Evolutionary conservation across 2,797 vertebrate species (phyloP).

Genomic region (Paramormyrops hopkinsi): DNA sequence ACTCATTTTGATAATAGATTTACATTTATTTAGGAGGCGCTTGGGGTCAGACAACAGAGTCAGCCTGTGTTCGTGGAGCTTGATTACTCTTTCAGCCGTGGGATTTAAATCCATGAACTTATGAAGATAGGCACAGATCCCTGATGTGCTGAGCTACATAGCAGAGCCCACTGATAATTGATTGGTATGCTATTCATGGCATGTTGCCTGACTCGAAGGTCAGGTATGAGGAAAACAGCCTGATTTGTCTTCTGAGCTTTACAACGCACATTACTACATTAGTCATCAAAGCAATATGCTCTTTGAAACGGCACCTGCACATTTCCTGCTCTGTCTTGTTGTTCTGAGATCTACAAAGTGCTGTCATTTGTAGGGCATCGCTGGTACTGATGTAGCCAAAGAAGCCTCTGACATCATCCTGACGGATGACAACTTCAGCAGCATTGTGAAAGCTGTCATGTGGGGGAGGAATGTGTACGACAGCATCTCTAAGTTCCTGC

Average conservation of each 20-base stretch:
- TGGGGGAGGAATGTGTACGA: constrained; percentile 98
- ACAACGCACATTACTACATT: neutral
- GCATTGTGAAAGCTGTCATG: constrained; percentile 98
- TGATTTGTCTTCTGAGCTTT: neutral
- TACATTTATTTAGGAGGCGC: neutral
- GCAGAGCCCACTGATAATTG: neutral
- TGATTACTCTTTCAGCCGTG: neutral
- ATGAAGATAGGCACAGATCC: neutral
- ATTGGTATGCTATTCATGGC: neutral
- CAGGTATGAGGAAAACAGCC: neutral
- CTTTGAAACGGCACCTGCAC: neutral
- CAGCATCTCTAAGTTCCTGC: constrained; percentile 98
- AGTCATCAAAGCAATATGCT: neutral
- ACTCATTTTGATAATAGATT: neutral
- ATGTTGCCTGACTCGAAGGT: neutral
- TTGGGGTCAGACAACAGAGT: neutral
- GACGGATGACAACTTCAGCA: constrained; percentile 97
- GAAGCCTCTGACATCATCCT: constrained; percentile 99
- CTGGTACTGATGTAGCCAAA: constrained; percentile 96
- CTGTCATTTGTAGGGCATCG: constrained; percentile 69
- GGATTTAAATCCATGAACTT: neutral
- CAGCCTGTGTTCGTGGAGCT: neutral
- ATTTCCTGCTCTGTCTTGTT: neutral
- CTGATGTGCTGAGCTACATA: neutral
- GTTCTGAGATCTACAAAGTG: neutral